Base-by-base conservation (phyloP, 2,888 invertebrate genomes). In the Drosophila neutralis region DNA sequence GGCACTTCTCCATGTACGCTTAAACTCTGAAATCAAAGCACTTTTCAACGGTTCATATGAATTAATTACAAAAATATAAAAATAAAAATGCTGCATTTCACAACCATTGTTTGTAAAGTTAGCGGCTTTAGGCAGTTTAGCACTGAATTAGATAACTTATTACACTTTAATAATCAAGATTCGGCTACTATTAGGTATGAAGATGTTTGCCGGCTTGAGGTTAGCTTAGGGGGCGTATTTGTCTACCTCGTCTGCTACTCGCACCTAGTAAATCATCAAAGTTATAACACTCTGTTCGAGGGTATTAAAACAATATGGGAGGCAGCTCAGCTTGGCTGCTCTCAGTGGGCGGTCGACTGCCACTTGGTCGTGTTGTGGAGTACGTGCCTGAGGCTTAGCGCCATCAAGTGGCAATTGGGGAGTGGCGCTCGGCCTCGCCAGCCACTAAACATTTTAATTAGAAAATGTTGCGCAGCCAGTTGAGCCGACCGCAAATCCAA, bases 391-490 rank as follows among this genome's bases (percentile, higher is more conserved):
- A 70, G 77, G 86, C 89, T 83, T 83, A 75, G 66, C 68, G 63
- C 68, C 65, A 68, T 72, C 69, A 73, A 78, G 81, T 82, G 69
- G 82, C 82, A 68, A 73, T 84, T 68, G 63, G 59, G 76, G 59
- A 67, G 69, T 49, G 61, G 52, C 54, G 57, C 35, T 62, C 21
- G 10, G 58, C 51, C 52, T 61, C 68, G 57, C 67, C 70, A 76
- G 72, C 72, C 84, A 87, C 87, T 81, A 85, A 87, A 90, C 88
- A 88, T 88, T 87, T 87, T 90, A 87, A 87, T 87, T 87, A 87
- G 88, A 87, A 89, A 87, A 90, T 87, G 80, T 77, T 68, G 62
- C 76, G 73, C 88, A 78, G 67, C 73, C 78, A 80, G 88, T 88
- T 83, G 81, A 87, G 89, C 82, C 89, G 87, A 83, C 85, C 89